Percentiles rank a stretch among this genome's conserved stretches.
Conservation (phyloP, 2,888 invertebrate species). For the Apodemia zela region DNA sequence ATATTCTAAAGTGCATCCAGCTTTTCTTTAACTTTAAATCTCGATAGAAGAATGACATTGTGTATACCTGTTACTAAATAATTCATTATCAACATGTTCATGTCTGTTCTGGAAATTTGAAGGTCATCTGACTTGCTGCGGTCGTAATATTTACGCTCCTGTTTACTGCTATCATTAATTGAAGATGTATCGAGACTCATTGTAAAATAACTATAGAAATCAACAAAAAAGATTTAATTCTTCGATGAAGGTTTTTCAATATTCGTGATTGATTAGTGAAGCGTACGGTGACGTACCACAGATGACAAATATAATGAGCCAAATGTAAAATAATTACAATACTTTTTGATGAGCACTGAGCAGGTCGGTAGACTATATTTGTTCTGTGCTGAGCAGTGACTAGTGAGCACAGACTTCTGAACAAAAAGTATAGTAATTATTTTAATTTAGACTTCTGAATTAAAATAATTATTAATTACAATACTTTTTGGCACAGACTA, state of each 20-base stretch:
- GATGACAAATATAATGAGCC: not conserved
- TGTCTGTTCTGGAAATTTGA: conserved; percentile 93
- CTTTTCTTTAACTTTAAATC: not conserved
- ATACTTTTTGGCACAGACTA: too few relatives aligned
- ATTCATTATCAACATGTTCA: conserved; percentile 99
- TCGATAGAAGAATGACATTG: not conserved
- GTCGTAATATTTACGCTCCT: conserved; percentile 83
- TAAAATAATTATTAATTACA: too few relatives aligned
- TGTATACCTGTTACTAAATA: conserved; percentile 95
- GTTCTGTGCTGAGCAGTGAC: too few relatives aligned
- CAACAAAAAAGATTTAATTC: not conserved
- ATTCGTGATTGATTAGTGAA: not conserved
- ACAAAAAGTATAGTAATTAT: too few relatives aligned
- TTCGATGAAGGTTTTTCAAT: conserved; percentile 15
- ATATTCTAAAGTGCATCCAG: too few relatives aligned
- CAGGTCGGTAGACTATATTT: too few relatives aligned
- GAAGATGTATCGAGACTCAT: conserved; percentile 66
- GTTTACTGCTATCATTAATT: conserved; percentile 58
- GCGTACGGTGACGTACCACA: not conserved
- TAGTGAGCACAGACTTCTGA: too few relatives aligned
- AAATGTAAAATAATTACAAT: too few relatives aligned
- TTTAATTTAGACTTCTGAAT: too few relatives aligned
- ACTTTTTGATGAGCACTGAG: too few relatives aligned
- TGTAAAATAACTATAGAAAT: conserved; percentile 28
- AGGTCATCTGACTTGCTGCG: conserved; percentile 86